Base-by-base conservation (phyloP, 2,888 invertebrate species). In the Diachrysia chrysitis region DNA sequence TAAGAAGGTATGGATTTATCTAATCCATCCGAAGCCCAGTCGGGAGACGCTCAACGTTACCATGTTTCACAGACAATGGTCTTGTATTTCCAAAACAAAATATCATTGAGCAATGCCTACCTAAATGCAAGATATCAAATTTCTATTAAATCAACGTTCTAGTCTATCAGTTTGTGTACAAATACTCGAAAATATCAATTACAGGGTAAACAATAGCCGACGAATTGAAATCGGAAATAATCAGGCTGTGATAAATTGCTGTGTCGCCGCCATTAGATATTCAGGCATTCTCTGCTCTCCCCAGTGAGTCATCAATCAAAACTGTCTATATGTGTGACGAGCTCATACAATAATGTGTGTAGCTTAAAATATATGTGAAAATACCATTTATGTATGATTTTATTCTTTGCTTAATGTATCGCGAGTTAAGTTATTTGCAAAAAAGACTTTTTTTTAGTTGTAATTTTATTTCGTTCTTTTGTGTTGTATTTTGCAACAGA, bases 241-340 rank as follows among this genome's bases (percentile, higher is more conserved):
- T 85, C 83, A 83, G 75, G 71, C 72, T 75, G 74, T 88, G 84
- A 90, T 89, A 86, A 87, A 90, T 88, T 85, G 85, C 79, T 76
- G 73, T 76, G 83, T 81, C 81, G 78, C 71, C 81, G 77, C 78
- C 85, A 89, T 90, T 87, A 87, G 79, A 86, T 90, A 88, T 87
- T 84, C 84, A 76, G 73, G 66, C 79, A 80, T 73, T 68, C 66
- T 79, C 76, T 73, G 66, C 66, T 79, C 76, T 82, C 86, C 84
- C 87, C 85, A 84, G 82, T 84, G 87, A 76, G 82, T 85, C 87
- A 92, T 92, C 90, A 83, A 92, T 92, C 92, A 92, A 78, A 78
- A 69, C 82, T 84, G 88, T 87, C 90, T 85, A 88, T 88, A 85
- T 84, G 67, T 69, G 76, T 81, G 85, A 84, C 82, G 77, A 69